These are phyloP conservation scores for Tachina fera DNA, from an alignment of 2,888 invertebrate genomes.

Conservation along the genomic window DNA sequence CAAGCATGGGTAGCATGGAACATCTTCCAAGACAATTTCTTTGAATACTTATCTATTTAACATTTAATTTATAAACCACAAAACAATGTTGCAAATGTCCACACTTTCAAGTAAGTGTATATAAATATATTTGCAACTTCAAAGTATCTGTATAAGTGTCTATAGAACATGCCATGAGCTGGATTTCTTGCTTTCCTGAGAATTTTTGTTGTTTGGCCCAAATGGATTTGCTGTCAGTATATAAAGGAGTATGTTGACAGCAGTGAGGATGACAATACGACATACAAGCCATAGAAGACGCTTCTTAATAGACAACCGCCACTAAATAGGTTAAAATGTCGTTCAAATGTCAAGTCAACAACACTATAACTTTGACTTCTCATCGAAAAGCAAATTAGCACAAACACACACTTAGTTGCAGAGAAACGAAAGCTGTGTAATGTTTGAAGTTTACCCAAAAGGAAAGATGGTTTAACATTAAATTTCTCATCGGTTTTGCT, in stretches of 20 bases:
- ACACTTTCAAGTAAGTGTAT: conserved; percentile 27
- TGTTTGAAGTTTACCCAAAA: conserved; percentile 40
- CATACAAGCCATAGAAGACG: conserved; percentile 21
- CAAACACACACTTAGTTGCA: not conserved
- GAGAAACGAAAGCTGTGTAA: conserved; percentile 19
- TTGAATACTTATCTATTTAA: conserved; percentile 61
- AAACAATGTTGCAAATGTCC: conserved; percentile 60
- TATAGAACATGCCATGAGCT: not conserved
- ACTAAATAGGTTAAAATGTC: conserved; percentile 70
- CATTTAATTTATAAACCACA: conserved; percentile 64
- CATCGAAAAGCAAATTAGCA: not conserved
- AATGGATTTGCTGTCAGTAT: conserved; percentile 4
- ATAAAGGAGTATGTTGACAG: conserved; percentile 13
- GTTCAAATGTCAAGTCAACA: conserved; percentile 67
- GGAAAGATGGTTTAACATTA: conserved; percentile 9
- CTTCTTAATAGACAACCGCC: conserved; percentile 62
- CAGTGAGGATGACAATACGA: conserved; percentile 11
- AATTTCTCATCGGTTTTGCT: conserved; percentile 57
- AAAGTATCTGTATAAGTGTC: conserved; percentile 12
- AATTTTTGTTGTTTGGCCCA: conserved; percentile 27
- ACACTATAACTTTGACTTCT: conserved; percentile 58
- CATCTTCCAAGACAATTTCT: conserved; percentile 49
- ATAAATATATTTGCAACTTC: not conserved
- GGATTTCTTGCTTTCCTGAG: conserved; percentile 14
- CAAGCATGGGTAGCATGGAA: conserved; percentile 27